Evolutionary conservation across 2,888 invertebrate genomes (phyloP), one percentile per base, ranked within the genome.

Genomic region (Trileptium ribeirensis): DNA sequence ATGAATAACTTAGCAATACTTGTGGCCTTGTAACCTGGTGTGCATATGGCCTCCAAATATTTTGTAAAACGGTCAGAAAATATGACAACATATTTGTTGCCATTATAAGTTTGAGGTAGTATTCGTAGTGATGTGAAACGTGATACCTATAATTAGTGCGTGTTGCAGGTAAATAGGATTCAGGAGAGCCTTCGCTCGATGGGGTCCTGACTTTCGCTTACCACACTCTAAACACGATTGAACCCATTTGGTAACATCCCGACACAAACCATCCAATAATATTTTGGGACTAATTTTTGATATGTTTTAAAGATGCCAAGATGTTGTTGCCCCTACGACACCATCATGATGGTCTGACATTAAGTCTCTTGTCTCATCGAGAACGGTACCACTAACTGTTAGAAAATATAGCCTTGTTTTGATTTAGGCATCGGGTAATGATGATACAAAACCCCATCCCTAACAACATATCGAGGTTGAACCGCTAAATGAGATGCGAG

Each of bases 41-140:
- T 51, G 24, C 51, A 51, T 15, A 51, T 51, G 8, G 51, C 51
- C 51, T 51, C 51, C 8, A 24, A 24, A 51, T 51, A 79, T 33
- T 79, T 79, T 2, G 79, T 79, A 1, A 70, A 36, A 75, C 34
- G 36, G 3, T 79, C 79, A 37, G 37, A 67, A 36, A 75, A 79
- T n/a, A 79, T 34, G 15, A 79, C 40, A 31, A 79, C 29, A 75
- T 79, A 79, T 36, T 75, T 79, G 33, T 79, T 77, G 24, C 51
- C 51, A 51, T 51, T 15, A 51, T 51, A 51, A 24, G 51, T 51
- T 51, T 51, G 51, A 24, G 51, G 51, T 51, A 51, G 51, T 8
- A 24, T 8, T 8, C 51, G 8, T 51, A 51, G 24, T 15, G 24
- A 8, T 8, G 8, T n/a, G n/a, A 15, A 51, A 51, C 51, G 51